Percentiles rank a stretch among this genome's conserved stretches.
Evolutionary conservation across 2,113 vertebrate genomes (phyloP).

Genomic region (Esox niger): DNA sequence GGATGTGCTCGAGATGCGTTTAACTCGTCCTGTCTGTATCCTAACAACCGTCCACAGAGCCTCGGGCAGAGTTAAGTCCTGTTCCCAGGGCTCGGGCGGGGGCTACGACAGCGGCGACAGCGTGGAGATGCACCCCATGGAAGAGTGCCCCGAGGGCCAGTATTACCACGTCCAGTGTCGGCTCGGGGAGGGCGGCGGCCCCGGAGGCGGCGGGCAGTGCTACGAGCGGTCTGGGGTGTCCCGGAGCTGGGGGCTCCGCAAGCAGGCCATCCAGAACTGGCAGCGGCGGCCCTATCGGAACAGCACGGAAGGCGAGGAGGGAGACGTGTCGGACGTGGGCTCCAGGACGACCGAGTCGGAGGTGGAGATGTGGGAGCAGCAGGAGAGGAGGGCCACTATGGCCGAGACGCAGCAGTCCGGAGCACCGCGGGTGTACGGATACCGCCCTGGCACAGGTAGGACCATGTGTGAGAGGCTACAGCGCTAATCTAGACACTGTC

Average conservation of each 20-base stretch:
- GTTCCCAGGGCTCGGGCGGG: constrained; percentile 87
- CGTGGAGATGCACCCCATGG: constrained; percentile 82
- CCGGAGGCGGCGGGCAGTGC: constrained; percentile 31
- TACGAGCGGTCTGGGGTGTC: constrained; percentile 55
- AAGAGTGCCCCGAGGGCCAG: constrained; percentile 78
- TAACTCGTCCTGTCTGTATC: background rate
- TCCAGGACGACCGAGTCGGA: constrained; percentile 94
- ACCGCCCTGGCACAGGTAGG: constrained; percentile 74
- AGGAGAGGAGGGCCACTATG: constrained; percentile 62
- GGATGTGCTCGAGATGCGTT: too few species aligned
- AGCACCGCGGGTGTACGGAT: constrained; percentile 59
- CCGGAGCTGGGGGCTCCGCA: constrained; percentile 86
- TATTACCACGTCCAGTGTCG: constrained; percentile 79
- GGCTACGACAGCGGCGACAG: constrained; percentile 96
- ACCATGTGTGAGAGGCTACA: background rate
- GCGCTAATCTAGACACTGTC: background rate
- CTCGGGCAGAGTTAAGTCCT: constrained; percentile 82
- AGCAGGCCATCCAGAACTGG: constrained; percentile 98
- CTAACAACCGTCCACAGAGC: constrained; percentile 67
- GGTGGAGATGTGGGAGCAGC: constrained; percentile 87
- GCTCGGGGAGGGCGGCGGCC: constrained; percentile 69
- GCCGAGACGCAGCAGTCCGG: constrained; percentile 70
- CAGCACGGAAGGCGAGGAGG: constrained; percentile 95
- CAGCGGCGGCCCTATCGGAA: constrained; percentile 92
- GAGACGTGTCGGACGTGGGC: constrained; percentile 89